Percentiles rank a stretch among this genome's conserved stretches.
Conservation (phyloP, 1,140 invertebrate species). For the Papilio xuthus region DNA sequence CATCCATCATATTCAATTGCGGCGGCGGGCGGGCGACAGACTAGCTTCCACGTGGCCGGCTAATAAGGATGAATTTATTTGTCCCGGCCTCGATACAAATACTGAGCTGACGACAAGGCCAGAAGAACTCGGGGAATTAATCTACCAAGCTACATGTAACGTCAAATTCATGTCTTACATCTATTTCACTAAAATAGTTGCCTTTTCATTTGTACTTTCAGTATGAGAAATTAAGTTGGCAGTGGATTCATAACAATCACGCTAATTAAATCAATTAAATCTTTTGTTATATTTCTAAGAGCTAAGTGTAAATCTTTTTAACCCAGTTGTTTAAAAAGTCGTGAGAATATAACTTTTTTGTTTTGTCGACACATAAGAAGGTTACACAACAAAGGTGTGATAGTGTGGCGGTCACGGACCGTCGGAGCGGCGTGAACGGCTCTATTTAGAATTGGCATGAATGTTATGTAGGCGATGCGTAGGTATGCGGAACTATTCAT, state of each 20-base stretch:
- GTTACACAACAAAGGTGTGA: constrained; percentile 13
- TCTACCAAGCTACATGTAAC: constrained; percentile 14
- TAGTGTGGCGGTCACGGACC: constrained; percentile 22
- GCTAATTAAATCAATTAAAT: not conserved
- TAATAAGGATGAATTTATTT: constrained; percentile 68
- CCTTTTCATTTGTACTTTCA: not conserved
- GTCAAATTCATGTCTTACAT: constrained; percentile 26
- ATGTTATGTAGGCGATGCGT: constrained; percentile 16
- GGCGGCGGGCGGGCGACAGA: constrained; percentile 52
- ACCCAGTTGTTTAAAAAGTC: not conserved
- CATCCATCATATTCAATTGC: constrained; percentile 63
- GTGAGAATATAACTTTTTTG: constrained; percentile 2
- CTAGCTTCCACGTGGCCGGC: constrained; percentile 47
- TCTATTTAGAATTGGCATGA: constrained; percentile 21
- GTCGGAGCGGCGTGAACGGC: constrained; percentile 1
- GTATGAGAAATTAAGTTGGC: not conserved
- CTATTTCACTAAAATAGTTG: not conserved
- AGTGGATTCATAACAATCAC: not conserved
- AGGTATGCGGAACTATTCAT: constrained; percentile 18
- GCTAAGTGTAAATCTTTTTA: not conserved
- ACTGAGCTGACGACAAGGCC: constrained; percentile 14
- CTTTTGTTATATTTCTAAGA: not conserved
- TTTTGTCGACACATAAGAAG: not conserved
- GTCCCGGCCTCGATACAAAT: constrained; percentile 50
- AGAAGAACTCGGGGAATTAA: not conserved